Conservation (phyloP, 2,797 vertebrate genomes). For the Halcyon chelicuti region DNA sequence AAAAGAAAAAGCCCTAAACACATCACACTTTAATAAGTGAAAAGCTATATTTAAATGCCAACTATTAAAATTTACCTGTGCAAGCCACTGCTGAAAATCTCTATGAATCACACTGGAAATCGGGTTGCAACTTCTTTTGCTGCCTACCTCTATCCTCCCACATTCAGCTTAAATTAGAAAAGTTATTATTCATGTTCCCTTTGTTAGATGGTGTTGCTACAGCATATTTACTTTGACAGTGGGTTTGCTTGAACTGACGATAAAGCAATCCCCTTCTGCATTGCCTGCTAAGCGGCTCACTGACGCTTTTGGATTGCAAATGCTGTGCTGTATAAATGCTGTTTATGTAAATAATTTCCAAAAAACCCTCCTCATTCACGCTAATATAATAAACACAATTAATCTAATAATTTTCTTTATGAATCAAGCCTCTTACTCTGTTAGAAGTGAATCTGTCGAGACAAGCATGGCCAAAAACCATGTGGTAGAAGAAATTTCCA, state of each 20-base stretch:
- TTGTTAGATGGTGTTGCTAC: constrained; percentile 55
- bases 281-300: background rate
- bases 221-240: constrained; percentile 28
- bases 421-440: background rate
- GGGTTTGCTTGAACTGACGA: constrained; percentile 7
- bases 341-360: constrained; percentile 11
- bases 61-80: constrained; percentile 50
- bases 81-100: constrained; percentile 20
- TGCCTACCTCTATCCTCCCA: constrained; percentile 71
- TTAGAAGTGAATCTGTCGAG: constrained; percentile 15
- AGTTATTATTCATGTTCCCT: constrained; percentile 66
- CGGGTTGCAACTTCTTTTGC: constrained; percentile 22
- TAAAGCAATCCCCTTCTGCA: constrained; percentile 5
- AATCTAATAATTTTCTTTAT: background rate
- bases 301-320: background rate
- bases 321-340: background rate
- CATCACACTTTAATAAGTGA: background rate
- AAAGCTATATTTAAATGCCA: constrained; percentile 9
- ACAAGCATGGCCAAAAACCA: background rate
- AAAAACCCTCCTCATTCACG: background rate
- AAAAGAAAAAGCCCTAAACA: background rate
- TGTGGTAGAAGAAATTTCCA: background rate
- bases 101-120: constrained; percentile 60
- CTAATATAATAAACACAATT: background rate
- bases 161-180: constrained; percentile 63